Evolutionary conservation across 2,888 invertebrate species (phyloP), one percentile per base, ranked within the genome.

Genomic region (Apamea monoglypha): DNA sequence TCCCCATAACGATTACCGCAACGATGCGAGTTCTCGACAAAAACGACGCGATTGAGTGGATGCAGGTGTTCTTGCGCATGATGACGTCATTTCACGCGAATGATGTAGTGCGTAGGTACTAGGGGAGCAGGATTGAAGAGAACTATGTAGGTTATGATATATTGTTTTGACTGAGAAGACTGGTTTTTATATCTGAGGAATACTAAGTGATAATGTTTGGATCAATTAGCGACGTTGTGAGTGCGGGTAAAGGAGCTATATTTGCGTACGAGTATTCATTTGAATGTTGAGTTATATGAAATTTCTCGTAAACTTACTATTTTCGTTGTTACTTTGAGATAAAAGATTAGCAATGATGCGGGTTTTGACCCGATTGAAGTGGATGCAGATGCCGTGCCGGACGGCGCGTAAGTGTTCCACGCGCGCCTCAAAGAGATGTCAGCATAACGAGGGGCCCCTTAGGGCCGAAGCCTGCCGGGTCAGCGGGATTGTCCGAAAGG

Each of bases 361-460:
- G n/a, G n/a, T n/a, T n/a, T n/a, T n/a, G n/a, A n/a, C n/a, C n/a
- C n/a, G n/a, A n/a, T n/a, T n/a, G n/a, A n/a, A n/a, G 71, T 63
- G 76, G 77, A 72, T 72, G 75, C 85, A 88, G 85, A 84, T 88
- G 82, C n/a, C n/a, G n/a, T n/a, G n/a, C n/a, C n/a, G n/a, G n/a
- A n/a, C n/a, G n/a, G n/a, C n/a, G n/a, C n/a, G n/a, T n/a, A n/a
- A n/a, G n/a, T n/a, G n/a, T n/a, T n/a, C n/a, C n/a, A n/a, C n/a
- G n/a, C n/a, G n/a, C n/a, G n/a, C n/a, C n/a, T n/a, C n/a, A n/a
- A n/a, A n/a, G n/a, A n/a, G n/a, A n/a, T n/a, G n/a, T n/a, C n/a
- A n/a, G n/a, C n/a, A n/a, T n/a, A n/a, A n/a, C n/a, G n/a, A n/a
- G n/a, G n/a, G n/a, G n/a, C n/a, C n/a, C n/a, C n/a, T n/a, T n/a